Percentiles rank a stretch among this genome's conserved stretches.
Evolutionary conservation across 2,113 vertebrate species (phyloP).

Genomic region (Gadus macrocephalus): DNA sequence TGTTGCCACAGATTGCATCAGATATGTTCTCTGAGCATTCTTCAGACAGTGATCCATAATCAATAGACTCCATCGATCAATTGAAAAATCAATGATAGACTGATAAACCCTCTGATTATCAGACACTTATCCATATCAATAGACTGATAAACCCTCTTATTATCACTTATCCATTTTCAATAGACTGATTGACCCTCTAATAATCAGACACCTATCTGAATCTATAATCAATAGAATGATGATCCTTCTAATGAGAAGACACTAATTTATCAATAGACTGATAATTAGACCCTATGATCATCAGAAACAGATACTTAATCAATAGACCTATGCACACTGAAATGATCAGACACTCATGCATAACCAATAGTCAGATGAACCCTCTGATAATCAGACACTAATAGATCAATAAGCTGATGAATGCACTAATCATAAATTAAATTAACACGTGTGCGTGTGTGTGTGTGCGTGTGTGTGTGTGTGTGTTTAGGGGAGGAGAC

Average conservation of each 20-base stretch:
- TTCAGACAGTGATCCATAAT: constrained; percentile 51
- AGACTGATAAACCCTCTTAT: too few relatives aligned
- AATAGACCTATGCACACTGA: too few relatives aligned
- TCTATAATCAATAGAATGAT: neutral
- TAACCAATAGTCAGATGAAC: constrained; percentile 35
- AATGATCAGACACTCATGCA: constrained; percentile 43
- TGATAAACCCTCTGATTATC: too few relatives aligned
- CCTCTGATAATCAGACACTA: constrained; percentile 23
- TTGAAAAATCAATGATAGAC: too few relatives aligned
- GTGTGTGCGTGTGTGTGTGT: too few relatives aligned
- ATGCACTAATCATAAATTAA: too few relatives aligned
- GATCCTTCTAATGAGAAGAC: neutral
- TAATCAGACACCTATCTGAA: neutral
- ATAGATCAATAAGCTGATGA: constrained; percentile 43
- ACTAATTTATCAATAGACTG: neutral
- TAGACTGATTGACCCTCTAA: neutral
- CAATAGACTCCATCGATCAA: constrained; percentile 19
- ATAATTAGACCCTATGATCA: too few relatives aligned
- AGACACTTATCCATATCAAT: too few relatives aligned
- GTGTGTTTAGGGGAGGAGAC: too few relatives aligned
- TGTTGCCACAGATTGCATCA: constrained; percentile 51
- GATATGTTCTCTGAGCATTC: constrained; percentile 28
- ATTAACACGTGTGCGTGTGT: too few relatives aligned
- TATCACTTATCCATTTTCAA: too few relatives aligned
- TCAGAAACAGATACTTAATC: too few relatives aligned